These are phyloP conservation scores for Chaetodon auriga DNA, from an alignment of 2,113 vertebrate genomes.

Conservation along the genomic window DNA sequence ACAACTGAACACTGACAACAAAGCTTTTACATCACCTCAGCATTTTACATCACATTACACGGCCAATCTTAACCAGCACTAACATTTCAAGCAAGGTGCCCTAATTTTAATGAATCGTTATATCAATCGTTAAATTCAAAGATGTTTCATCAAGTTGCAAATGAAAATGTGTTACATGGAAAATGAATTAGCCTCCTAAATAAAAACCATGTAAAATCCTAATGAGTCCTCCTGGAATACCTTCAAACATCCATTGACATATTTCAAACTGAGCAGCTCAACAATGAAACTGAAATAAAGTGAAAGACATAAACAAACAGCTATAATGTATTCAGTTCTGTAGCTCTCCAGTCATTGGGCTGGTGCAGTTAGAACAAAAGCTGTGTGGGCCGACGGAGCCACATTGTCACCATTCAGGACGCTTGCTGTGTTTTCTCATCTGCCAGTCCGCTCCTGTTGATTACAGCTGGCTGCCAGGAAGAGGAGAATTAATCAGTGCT, in stretches of 20 bases:
- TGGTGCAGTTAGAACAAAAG: constrained; percentile 55
- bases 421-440: constrained; percentile 76
- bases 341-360: constrained; percentile 17
- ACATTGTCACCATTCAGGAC: constrained; percentile 64
- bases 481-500: constrained; percentile 72
- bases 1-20: no score
- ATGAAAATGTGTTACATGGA: constrained; percentile 9
- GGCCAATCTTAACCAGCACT: no score
- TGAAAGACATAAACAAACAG: neutral
- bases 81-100: no score
- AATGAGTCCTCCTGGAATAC: neutral
- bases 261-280: constrained; percentile 1
- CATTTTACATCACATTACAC: no score
- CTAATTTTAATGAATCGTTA: no score
- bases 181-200: neutral
- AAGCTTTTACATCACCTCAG: no score
- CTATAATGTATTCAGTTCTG: neutral
- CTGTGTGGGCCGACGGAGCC: constrained; percentile 50
- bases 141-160: constrained; percentile 8
- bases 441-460: constrained; percentile 78
- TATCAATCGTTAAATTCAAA: neutral
- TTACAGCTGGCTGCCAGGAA: constrained; percentile 76
- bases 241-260: neutral
- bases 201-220: neutral
- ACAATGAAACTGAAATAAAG: neutral